Conservation (phyloP, 2,888 invertebrate genomes). For the Polydrusus cervinus region DNA sequence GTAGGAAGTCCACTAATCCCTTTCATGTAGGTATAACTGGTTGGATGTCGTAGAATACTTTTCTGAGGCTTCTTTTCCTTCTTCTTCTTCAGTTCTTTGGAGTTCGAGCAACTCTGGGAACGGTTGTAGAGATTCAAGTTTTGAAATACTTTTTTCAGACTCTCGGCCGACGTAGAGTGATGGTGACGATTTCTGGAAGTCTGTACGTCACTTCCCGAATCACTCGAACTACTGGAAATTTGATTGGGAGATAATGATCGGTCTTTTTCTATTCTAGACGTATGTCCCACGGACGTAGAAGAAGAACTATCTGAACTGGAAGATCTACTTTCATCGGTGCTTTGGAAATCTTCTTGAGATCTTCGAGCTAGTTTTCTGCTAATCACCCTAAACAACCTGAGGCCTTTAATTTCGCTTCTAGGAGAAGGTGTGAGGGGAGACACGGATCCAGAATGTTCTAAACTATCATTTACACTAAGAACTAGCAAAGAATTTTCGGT, state of each 20-base stretch:
- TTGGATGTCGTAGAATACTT: constrained; percentile 84
- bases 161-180: constrained; percentile 74
- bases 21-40: constrained; percentile 86
- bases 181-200: constrained; percentile 68
- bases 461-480: constrained; percentile 34
- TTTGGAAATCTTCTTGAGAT: constrained; percentile 71
- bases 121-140: constrained; percentile 77
- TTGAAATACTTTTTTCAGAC: constrained; percentile 82
- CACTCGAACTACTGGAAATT: constrained; percentile 76
- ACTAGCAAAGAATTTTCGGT: constrained; percentile 38
- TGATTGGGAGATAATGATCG: constrained; percentile 69
- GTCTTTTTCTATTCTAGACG: constrained; percentile 64
- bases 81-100: constrained; percentile 69
- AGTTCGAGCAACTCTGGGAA: constrained; percentile 78
- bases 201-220: constrained; percentile 75
- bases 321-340: constrained; percentile 71
- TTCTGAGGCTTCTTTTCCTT: constrained; percentile 79
- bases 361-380: constrained; percentile 77
- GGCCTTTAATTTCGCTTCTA: constrained; percentile 75
- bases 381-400: constrained; percentile 79
- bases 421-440: constrained; percentile 74
- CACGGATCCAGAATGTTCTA: constrained; percentile 62
- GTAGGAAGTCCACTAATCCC: constrained; percentile 89
- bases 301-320: constrained; percentile 71
- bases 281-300: constrained; percentile 56